These are phyloP conservation scores for Calephelis perditalis DNA, from an alignment of 2,888 invertebrate species.

Conservation along the genomic window DNA sequence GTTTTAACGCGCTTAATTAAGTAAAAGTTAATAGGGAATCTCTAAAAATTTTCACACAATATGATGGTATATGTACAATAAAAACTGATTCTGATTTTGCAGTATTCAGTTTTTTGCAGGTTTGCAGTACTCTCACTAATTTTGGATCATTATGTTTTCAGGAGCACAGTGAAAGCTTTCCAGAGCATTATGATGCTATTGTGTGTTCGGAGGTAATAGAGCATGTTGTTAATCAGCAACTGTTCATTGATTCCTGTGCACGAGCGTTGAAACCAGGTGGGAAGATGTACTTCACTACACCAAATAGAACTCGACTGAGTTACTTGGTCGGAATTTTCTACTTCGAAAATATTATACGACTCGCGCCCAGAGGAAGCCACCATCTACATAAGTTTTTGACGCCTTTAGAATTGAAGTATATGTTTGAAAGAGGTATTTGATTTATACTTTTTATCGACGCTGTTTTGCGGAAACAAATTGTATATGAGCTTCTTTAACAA, in stretches of 20 bases:
- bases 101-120: too few species aligned
- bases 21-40: too few species aligned
- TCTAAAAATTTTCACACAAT: too few species aligned
- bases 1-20: too few species aligned
- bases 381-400: conserved; percentile 92
- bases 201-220: conserved; percentile 89
- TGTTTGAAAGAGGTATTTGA: not conserved
- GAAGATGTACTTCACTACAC: conserved; percentile 82
- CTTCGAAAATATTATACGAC: conserved; percentile 85
- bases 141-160: not conserved
- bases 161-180: not conserved
- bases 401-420: conserved; percentile 40
- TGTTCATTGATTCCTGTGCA: conserved; percentile 82
- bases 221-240: conserved; percentile 86
- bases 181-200: not conserved
- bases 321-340: conserved; percentile 81
- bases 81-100: too few species aligned
- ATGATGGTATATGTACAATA: too few species aligned
- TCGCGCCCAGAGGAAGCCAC: conserved; percentile 92
- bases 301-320: conserved; percentile 79
- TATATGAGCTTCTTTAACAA: too few species aligned
- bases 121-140: too few species aligned
- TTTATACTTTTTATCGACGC: too few species aligned
- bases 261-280: conserved; percentile 82
- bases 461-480: too few species aligned